phyloP scores from a whole-genome alignment of 2,113 vertebrate species.

The Bettongia penicillata region DNA sequence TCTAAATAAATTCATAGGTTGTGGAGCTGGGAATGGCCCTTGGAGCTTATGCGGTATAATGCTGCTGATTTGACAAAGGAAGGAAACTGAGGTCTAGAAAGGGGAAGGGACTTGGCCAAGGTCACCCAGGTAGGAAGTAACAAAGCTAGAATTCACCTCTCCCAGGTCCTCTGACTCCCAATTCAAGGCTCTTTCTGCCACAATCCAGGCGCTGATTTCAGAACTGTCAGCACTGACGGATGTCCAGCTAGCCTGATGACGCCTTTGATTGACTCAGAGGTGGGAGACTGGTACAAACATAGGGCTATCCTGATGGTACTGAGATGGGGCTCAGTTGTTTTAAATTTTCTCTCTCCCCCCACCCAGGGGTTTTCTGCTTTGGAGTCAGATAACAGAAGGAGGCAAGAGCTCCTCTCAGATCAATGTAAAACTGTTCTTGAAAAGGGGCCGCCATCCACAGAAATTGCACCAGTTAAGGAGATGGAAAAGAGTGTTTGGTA shows the following conservation, averaged over 20 bases:
- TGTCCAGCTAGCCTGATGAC: background rate
- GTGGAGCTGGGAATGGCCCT: background rate
- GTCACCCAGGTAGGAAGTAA: background rate
- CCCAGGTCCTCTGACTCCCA: background rate
- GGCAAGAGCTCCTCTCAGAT: slow-evolving; percentile 48
- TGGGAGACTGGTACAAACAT: background rate
- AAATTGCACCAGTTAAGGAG: background rate
- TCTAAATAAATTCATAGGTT: background rate
- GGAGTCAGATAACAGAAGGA: background rate
- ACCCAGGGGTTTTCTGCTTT: background rate
- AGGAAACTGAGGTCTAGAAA: background rate
- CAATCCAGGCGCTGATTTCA: background rate
- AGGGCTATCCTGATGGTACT: background rate
- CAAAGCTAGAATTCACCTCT: background rate
- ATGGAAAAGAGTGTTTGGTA: background rate
- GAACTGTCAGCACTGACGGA: background rate
- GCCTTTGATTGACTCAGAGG: background rate
- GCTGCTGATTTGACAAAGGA: background rate
- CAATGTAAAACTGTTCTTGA: slow-evolving; percentile 61
- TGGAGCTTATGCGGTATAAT: background rate
- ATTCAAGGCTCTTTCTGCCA: background rate
- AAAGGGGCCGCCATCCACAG: background rate
- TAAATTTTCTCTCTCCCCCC: background rate
- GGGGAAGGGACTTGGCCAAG: background rate
- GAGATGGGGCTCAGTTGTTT: background rate